phyloP scores from a whole-genome alignment of 2,888 invertebrate genomes.

The Malacosoma neustria region DNA sequence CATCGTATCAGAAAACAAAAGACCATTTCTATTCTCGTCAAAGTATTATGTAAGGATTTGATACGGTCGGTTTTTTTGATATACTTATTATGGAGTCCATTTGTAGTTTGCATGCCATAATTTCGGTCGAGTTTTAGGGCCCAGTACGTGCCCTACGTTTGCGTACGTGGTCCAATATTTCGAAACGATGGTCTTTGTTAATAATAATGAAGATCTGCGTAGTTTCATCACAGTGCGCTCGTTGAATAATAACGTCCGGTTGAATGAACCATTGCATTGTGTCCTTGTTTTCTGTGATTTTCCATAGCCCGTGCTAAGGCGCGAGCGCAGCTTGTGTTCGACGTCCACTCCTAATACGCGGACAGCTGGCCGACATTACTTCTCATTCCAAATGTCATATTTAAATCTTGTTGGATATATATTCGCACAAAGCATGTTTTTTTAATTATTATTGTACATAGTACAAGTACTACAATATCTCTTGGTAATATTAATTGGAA shows the following conservation, averaged over 20 bases:
- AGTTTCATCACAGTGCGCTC: slow-evolving; percentile 67
- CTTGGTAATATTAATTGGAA: too few relatives aligned
- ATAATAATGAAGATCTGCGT: slow-evolving; percentile 63
- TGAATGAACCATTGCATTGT: slow-evolving; percentile 72
- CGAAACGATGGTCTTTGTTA: slow-evolving; percentile 60
- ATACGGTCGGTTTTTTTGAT: not conserved
- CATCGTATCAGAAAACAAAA: too few relatives aligned
- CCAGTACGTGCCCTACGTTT: slow-evolving; percentile 34
- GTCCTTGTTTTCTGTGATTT: slow-evolving; percentile 74
- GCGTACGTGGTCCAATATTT: slow-evolving; percentile 49
- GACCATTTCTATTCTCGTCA: not conserved
- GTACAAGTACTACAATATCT: too few relatives aligned
- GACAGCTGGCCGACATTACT: slow-evolving; percentile 14
- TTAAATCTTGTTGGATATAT: too few relatives aligned
- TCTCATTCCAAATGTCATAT: slow-evolving; percentile 41
- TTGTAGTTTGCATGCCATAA: slow-evolving; percentile 19
- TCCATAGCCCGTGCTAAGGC: slow-evolving; percentile 60
- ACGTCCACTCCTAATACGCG: slow-evolving; percentile 27
- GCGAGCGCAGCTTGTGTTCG: slow-evolving; percentile 19
- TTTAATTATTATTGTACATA: too few relatives aligned
- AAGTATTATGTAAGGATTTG: not conserved
- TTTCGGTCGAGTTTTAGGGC: slow-evolving; percentile 33
- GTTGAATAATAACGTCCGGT: slow-evolving; percentile 72
- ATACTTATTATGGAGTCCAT: slow-evolving; percentile 3
- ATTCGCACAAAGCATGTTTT: too few relatives aligned